Evolutionary conservation across 2,888 invertebrate genomes (phyloP).

Genomic region (Yponomeuta malinellus): DNA sequence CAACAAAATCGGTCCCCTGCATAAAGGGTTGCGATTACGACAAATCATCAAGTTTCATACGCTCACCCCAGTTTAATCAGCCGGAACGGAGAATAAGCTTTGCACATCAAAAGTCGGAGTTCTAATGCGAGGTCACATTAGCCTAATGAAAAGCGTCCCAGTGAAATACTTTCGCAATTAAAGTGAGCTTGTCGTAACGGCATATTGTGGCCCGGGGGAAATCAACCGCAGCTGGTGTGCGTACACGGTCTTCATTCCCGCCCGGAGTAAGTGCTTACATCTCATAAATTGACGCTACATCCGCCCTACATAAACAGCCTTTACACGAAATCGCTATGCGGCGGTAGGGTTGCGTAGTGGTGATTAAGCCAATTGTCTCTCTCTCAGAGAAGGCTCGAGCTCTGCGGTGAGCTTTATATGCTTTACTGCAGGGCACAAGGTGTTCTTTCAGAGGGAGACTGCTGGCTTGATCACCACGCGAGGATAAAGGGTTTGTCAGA

Average conservation of each 20-base stretch:
- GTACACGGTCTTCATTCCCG: slow-evolving; percentile 30
- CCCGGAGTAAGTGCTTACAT: slow-evolving; percentile 28
- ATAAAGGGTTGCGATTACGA: neutral
- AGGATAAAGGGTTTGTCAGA: no score
- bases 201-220: slow-evolving; percentile 45
- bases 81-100: neutral
- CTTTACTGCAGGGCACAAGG: no score
- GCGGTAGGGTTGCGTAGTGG: no score
- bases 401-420: no score
- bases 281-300: slow-evolving; percentile 31
- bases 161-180: slow-evolving; percentile 52
- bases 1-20: neutral
- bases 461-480: no score
- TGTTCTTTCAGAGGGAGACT: no score
- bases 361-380: neutral
- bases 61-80: neutral
- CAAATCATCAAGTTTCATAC: neutral
- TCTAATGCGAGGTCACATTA: slow-evolving; percentile 32
- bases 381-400: no score
- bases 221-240: slow-evolving; percentile 40
- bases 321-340: neutral
- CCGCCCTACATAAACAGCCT: neutral
- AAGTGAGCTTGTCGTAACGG: slow-evolving; percentile 39
- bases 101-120: slow-evolving; percentile 7
- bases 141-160: slow-evolving; percentile 45